Evolutionary conservation across 2,797 vertebrate genomes (phyloP).

Genomic region (Gila robusta): DNA sequence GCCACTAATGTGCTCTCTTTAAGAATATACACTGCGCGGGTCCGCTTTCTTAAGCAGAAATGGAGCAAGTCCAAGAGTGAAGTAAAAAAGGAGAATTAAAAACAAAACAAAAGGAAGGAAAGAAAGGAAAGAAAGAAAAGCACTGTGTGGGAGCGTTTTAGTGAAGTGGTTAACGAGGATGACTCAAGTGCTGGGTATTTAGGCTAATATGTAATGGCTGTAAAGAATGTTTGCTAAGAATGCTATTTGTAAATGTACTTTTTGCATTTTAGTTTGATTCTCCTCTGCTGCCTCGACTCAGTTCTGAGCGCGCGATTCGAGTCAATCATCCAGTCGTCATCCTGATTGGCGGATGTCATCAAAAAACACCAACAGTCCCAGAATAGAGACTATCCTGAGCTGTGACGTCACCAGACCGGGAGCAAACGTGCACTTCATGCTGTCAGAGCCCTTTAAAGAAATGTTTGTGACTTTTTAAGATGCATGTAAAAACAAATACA

Average conservation of each 20-base stretch:
- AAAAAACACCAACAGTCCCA: not conserved
- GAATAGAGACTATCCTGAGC: not conserved
- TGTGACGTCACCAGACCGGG: not conserved
- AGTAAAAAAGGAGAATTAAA: too few species aligned
- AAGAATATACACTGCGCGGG: too few species aligned
- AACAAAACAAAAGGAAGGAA: too few species aligned
- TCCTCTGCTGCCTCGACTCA: not conserved
- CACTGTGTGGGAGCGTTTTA: too few species aligned
- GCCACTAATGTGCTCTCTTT: too few species aligned
- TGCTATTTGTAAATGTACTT: not conserved
- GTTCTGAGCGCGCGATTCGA: not conserved
- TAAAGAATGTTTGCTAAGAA: too few species aligned
- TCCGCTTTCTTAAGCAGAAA: too few species aligned
- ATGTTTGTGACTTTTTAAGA: not conserved
- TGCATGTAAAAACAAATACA: not conserved
- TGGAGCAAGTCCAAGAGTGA: too few species aligned
- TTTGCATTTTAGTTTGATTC: not conserved
- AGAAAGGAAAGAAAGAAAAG: too few species aligned
- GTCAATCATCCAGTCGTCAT: not conserved
- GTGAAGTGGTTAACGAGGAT: too few species aligned
- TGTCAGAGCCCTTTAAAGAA: not conserved
- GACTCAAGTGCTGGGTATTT: too few species aligned
- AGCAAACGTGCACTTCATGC: not conserved
- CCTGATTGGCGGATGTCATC: not conserved
- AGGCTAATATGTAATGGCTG: too few species aligned